A percentile compares a stretch with the other conserved stretches of the same genome.
These are phyloP conservation scores for Philaethria dido DNA, from an alignment of 2,888 invertebrate species.

Conservation along the genomic window DNA sequence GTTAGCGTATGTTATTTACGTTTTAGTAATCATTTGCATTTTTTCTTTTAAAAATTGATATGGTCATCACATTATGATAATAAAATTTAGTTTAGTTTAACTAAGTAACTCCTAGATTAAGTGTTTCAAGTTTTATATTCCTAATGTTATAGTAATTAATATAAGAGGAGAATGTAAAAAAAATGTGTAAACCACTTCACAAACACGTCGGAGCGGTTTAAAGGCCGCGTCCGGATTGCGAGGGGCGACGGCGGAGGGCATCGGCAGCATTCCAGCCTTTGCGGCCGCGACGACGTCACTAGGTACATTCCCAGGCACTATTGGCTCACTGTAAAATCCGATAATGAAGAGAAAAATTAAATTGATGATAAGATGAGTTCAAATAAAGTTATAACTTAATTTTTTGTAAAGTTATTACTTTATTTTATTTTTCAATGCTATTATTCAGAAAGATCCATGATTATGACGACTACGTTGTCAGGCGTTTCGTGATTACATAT, in stretches of 20 bases:
- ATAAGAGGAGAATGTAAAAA: conserved; percentile 78
- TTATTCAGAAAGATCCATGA: no score
- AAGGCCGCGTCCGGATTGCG: conserved; percentile 82
- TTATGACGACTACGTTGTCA: no score
- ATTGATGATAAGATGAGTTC: conserved; percentile 15
- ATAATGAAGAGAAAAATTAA: conserved; percentile 17
- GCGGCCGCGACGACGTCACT: conserved; percentile 69
- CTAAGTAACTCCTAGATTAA: neutral
- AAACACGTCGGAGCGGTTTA: conserved; percentile 83
- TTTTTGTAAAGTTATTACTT: neutral
- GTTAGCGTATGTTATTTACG: neutral
- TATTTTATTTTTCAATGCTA: no score
- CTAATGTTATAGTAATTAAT: conserved; percentile 56
- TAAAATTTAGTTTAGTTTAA: neutral
- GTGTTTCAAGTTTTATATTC: conserved; percentile 17
- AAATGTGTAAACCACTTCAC: conserved; percentile 83
- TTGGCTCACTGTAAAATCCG: conserved; percentile 48
- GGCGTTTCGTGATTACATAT: no score
- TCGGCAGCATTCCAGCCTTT: conserved; percentile 77
- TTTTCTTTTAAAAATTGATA: neutral
- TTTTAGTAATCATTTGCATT: neutral
- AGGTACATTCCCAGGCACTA: conserved; percentile 59
- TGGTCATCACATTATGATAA: neutral
- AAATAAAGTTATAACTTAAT: neutral
- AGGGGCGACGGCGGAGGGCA: conserved; percentile 72